Percentiles rank a stretch among this genome's conserved stretches.
Conservation (phyloP, 2,797 vertebrate species). For the Bovichtus variegatus region DNA sequence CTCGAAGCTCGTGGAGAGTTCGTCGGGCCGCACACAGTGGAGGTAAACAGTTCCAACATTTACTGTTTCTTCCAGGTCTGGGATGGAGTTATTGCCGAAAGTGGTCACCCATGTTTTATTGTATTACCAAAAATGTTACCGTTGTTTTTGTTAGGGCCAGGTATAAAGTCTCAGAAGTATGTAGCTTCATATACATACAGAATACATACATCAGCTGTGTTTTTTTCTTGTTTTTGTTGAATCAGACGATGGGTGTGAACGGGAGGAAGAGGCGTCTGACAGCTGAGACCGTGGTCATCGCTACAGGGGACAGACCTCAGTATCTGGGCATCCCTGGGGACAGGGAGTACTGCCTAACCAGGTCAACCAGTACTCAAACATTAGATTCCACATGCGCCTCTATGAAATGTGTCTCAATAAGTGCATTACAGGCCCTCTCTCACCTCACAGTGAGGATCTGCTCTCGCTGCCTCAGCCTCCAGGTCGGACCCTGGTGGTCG, state of each 20-base stretch:
- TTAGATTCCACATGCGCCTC: neutral
- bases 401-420: neutral
- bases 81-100: neutral
- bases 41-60: conserved; percentile 80
- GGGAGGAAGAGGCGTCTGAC: conserved; percentile 83
- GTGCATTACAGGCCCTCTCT: neutral
- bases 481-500: conserved; percentile 88
- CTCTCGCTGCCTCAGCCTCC: conserved; percentile 87
- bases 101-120: no score
- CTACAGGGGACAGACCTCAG: conserved; percentile 87
- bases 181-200: no score
- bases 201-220: neutral
- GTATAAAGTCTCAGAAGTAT: no score
- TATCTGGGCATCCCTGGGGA: conserved; percentile 86
- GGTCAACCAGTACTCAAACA: conserved; percentile 66
- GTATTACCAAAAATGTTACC: no score
- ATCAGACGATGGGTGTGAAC: conserved; percentile 84
- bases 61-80: accelerated
- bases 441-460: conserved; percentile 85
- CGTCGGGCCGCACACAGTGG: conserved; percentile 84
- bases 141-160: no score
- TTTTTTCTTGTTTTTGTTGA: conserved; percentile 36
- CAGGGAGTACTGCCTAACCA: conserved; percentile 88
- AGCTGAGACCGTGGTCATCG: conserved; percentile 86
- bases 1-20: conserved; percentile 86